Evolutionary conservation across 2,113 vertebrate genomes (phyloP).

Genomic region (Solenodon paradoxus): DNA sequence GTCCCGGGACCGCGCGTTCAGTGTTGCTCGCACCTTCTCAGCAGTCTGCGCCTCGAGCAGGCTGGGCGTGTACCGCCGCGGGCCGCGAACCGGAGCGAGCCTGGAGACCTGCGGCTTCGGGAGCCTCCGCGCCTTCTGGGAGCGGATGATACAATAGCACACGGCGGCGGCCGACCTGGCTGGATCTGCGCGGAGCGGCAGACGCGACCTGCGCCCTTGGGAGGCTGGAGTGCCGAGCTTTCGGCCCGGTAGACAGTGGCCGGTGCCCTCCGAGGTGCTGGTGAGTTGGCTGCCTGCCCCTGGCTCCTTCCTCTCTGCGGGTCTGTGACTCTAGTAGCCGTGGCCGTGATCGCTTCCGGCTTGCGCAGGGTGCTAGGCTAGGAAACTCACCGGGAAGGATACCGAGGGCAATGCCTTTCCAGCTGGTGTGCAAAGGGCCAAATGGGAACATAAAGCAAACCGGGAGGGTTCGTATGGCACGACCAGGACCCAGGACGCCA

Average conservation of each 20-base stretch:
- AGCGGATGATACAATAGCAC: background rate
- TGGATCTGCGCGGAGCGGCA: background rate
- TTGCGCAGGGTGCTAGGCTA: background rate
- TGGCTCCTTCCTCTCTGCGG: background rate
- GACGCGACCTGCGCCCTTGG: background rate
- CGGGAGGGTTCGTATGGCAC: background rate
- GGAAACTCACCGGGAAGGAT: background rate
- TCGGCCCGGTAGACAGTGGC: background rate
- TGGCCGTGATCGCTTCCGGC: background rate
- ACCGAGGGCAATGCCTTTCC: background rate
- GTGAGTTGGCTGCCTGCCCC: constrained; percentile 39
- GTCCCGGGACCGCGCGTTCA: background rate
- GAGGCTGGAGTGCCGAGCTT: background rate
- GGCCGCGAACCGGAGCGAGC: background rate
- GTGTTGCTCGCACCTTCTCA: constrained; percentile 7
- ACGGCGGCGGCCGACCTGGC: background rate
- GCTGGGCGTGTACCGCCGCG: background rate
- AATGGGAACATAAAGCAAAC: background rate
- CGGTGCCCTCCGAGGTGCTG: background rate
- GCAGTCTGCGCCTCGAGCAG: rapidly evolving
- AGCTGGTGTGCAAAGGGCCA: background rate
- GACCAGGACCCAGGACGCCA: background rate
- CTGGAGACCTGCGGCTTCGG: background rate
- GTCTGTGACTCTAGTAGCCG: background rate
- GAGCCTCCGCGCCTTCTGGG: background rate